Evolutionary conservation across 2,888 invertebrate species (phyloP).

Genomic region (Saturnia pavonia): DNA sequence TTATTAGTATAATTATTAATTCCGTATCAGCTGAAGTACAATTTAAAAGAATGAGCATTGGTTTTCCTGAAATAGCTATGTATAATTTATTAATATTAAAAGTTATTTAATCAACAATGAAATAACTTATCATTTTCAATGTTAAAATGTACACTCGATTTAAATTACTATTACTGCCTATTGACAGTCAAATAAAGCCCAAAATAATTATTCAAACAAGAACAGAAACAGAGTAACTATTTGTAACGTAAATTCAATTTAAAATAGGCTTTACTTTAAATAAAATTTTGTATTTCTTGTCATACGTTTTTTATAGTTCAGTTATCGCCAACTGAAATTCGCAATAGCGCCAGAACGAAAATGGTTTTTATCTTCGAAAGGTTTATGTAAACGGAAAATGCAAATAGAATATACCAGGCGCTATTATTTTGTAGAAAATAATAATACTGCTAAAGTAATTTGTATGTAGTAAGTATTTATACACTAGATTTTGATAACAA

Average conservation of each 20-base stretch:
- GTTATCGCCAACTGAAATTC: background rate
- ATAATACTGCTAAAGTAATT: background rate
- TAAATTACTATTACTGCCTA: no score
- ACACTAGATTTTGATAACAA: background rate
- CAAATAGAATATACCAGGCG: constrained; percentile 14
- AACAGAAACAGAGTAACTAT: background rate
- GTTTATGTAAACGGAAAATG: constrained; percentile 5
- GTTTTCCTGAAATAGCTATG: background rate
- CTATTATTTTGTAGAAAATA: background rate
- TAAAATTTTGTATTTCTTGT: background rate
- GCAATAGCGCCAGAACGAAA: background rate
- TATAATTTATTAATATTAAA: background rate
- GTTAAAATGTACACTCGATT: no score
- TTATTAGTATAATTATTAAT: no score
- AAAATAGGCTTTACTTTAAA: background rate
- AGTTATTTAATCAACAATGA: background rate
- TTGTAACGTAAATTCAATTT: background rate
- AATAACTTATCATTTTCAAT: background rate
- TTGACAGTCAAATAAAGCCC: no score
- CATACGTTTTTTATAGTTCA: background rate
- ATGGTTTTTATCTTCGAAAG: background rate
- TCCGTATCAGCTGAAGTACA: no score
- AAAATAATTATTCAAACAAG: background rate
- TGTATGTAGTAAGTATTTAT: background rate
- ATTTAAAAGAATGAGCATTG: no score